Evolutionary conservation across 2,888 invertebrate species (phyloP).

Genomic region (Nasonia oneida): DNA sequence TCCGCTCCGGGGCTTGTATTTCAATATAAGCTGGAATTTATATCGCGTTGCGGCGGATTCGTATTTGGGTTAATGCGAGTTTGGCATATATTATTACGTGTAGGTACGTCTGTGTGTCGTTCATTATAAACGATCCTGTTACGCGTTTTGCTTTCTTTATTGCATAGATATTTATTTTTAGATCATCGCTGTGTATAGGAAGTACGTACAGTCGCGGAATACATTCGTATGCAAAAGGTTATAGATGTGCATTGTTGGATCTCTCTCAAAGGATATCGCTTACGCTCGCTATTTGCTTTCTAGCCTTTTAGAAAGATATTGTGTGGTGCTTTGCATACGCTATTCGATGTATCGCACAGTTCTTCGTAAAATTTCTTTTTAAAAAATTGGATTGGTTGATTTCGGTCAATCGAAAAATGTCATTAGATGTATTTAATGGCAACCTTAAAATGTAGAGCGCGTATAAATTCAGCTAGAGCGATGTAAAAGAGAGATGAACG

Average conservation of each 20-base stretch:
- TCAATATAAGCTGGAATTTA: not conserved
- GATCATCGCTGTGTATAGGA: not conserved
- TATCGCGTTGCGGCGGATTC: not conserved
- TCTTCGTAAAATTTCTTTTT: not conserved
- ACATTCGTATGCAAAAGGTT: not conserved
- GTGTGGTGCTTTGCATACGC: not conserved
- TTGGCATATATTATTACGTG: not conserved
- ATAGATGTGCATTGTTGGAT: conserved; percentile 3
- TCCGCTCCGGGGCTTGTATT: not conserved
- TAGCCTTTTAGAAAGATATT: not conserved
- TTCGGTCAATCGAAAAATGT: too few relatives aligned
- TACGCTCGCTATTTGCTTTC: not conserved
- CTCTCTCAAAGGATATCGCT: not conserved
- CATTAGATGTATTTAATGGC: too few relatives aligned
- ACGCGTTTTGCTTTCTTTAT: not conserved
- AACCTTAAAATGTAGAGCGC: too few relatives aligned
- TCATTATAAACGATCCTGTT: too few relatives aligned
- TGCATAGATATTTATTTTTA: not conserved
- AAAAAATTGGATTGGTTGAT: too few relatives aligned
- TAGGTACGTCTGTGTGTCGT: not conserved
- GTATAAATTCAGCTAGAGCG: too few relatives aligned
- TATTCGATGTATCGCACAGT: not conserved
- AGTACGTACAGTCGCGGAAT: not conserved
- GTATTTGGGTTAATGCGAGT: not conserved
- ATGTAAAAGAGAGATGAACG: not conserved